These are phyloP conservation scores for Palaemon carinicauda DNA, from an alignment of 1,140 invertebrate genomes.

Conservation along the genomic window DNA sequence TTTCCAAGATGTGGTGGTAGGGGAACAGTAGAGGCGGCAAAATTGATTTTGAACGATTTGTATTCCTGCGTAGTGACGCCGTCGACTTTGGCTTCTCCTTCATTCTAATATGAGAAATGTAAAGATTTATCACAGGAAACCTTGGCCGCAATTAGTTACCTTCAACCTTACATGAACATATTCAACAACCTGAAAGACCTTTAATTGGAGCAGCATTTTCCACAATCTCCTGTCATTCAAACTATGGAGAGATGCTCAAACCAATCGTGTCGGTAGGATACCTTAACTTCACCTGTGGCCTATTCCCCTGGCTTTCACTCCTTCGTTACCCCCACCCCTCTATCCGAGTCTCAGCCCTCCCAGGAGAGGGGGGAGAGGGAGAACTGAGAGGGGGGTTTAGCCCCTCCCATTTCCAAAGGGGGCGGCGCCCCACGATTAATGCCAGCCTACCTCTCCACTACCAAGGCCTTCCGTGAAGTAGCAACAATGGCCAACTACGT, in stretches of 20 bases:
- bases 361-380: not conserved
- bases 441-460: conserved; percentile 4
- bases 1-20: not conserved
- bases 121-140: too few relatives aligned
- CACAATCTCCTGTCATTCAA: too few relatives aligned
- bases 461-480: not conserved
- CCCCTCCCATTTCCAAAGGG: conserved; percentile 24
- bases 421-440: conserved; percentile 34
- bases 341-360: not conserved
- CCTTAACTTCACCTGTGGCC: conserved; percentile 2
- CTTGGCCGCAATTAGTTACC: too few relatives aligned
- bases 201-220: not conserved
- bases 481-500: not conserved
- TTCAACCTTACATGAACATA: too few relatives aligned
- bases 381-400: not conserved
- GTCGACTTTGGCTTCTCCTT: too few relatives aligned
- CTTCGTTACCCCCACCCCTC: not conserved
- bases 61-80: not conserved
- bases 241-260: not conserved
- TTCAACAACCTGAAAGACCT: too few relatives aligned
- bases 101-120: too few relatives aligned
- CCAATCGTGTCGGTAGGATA: not conserved
- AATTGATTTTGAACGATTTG: not conserved
- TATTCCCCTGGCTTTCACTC: not conserved
- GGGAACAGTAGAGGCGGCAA: not conserved